These are phyloP conservation scores for Epinephelus coioides DNA, from an alignment of 2,797 vertebrate species.

Conservation along the genomic window DNA sequence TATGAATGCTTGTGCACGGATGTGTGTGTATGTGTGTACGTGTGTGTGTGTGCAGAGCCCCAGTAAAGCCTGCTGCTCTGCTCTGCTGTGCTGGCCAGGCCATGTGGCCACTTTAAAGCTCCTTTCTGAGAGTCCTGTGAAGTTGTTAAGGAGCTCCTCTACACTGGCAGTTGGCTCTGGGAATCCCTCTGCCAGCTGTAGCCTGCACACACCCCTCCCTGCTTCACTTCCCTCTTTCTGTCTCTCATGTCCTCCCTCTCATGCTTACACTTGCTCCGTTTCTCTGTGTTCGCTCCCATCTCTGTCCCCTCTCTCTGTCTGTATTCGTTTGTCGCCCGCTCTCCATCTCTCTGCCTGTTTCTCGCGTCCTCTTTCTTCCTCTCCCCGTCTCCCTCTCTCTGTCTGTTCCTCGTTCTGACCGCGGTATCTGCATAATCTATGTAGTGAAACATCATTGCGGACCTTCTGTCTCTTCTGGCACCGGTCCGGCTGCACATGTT, in stretches of 20 bases:
- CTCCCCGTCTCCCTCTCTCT: conserved; percentile 50
- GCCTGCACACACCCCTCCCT: conserved; percentile 69
- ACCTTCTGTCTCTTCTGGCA: conserved; percentile 86
- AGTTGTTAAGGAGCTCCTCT: conserved; percentile 90
- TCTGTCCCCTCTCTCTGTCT: conserved; percentile 63
- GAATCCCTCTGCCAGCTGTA: conserved; percentile 89
- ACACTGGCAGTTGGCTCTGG: conserved; percentile 87
- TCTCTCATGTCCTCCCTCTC: conserved; percentile 74
- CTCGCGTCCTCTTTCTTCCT: conserved; percentile 40
- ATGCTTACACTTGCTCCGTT: conserved; percentile 63
- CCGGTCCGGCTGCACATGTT: conserved; percentile 81
- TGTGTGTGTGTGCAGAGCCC: conserved; percentile 74
- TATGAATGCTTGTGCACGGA: conserved; percentile 45
- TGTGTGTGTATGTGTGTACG: conserved; percentile 46
- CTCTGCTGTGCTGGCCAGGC: conserved; percentile 86
- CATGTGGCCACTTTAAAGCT: conserved; percentile 90
- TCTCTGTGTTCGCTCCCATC: conserved; percentile 60
- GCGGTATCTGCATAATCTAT: conserved; percentile 84
- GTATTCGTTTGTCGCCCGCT: conserved; percentile 54
- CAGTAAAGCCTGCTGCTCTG: conserved; percentile 86
- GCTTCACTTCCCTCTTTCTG: conserved; percentile 63
- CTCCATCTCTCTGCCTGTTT: conserved; percentile 41
- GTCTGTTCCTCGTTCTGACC: conserved; percentile 80
- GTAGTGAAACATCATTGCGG: conserved; percentile 86
- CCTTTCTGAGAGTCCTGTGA: conserved; percentile 88